Evolutionary conservation across 2,888 invertebrate species (phyloP).

Genomic region (Drosophila phalerata): DNA sequence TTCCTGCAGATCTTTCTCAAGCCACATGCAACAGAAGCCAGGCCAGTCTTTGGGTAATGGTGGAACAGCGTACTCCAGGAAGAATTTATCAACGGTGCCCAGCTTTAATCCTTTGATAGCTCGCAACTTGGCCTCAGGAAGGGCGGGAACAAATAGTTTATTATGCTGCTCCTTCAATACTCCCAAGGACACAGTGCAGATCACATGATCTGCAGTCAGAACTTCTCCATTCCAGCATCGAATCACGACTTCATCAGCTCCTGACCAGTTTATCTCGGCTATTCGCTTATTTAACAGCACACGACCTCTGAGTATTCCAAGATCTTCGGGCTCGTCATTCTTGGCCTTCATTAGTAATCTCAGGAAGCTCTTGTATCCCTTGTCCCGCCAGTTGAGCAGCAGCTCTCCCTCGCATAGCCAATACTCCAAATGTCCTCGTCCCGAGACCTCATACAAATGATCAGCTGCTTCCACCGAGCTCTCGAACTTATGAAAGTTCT

Average conservation of each 20-base stretch:
- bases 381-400: constrained; percentile 90
- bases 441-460: constrained; percentile 89
- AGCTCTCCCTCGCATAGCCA: constrained; percentile 90
- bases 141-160: constrained; percentile 85
- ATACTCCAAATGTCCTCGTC: constrained; percentile 88
- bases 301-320: constrained; percentile 81
- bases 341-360: constrained; percentile 87
- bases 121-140: constrained; percentile 85
- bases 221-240: constrained; percentile 84
- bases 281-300: constrained; percentile 75
- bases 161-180: constrained; percentile 86
- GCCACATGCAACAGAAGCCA: constrained; percentile 88
- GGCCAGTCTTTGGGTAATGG: constrained; percentile 87
- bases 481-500: constrained; percentile 87
- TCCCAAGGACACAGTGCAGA: constrained; percentile 88
- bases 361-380: constrained; percentile 89
- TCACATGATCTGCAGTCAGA: constrained; percentile 87
- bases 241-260: constrained; percentile 51
- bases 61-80: constrained; percentile 87
- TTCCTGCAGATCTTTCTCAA: constrained; percentile 84
- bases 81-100: constrained; percentile 89
- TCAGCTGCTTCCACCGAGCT: constrained; percentile 87
- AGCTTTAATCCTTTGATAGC: constrained; percentile 87
- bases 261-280: constrained; percentile 71
- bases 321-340: constrained; percentile 41